A percentile compares a stretch with the other conserved stretches of the same genome.
These are phyloP conservation scores for Cephus sareptanus DNA, from an alignment of 2,888 invertebrate genomes.

Conservation along the genomic window DNA sequence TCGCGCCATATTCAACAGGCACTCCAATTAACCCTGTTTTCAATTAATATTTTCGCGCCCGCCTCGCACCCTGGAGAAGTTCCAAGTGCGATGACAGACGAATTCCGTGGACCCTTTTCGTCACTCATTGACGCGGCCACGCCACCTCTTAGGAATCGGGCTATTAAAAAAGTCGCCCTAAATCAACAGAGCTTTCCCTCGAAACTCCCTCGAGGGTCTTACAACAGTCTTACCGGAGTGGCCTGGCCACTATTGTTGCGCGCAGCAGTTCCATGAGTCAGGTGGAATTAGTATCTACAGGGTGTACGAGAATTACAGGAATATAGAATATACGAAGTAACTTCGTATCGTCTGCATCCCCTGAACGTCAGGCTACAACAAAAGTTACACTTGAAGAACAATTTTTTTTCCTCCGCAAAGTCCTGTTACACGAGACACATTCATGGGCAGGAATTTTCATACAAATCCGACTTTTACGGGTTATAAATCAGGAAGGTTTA, in stretches of 20 bases:
- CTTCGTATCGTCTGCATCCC: neutral
- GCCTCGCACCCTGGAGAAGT: constrained; percentile 10
- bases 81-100: neutral
- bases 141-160: constrained; percentile 18
- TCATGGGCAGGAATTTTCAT: neutral
- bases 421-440: neutral
- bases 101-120: constrained; percentile 2
- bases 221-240: constrained; percentile 26
- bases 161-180: constrained; percentile 36
- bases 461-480: neutral
- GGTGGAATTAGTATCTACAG: neutral
- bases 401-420: neutral
- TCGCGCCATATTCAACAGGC: neutral
- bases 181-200: constrained; percentile 28
- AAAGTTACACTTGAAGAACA: neutral
- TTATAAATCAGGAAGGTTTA: neutral
- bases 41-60: constrained; percentile 41
- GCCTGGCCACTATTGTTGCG: neutral
- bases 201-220: constrained; percentile 28
- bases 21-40: constrained; percentile 20
- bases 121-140: neutral
- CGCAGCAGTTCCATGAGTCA: neutral
- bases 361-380: neutral
- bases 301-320: neutral
- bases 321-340: neutral